Percentiles rank a stretch among this genome's conserved stretches.
Conservation (phyloP, 2,113 vertebrate genomes). For the Boleophthalmus pectinirostris region DNA sequence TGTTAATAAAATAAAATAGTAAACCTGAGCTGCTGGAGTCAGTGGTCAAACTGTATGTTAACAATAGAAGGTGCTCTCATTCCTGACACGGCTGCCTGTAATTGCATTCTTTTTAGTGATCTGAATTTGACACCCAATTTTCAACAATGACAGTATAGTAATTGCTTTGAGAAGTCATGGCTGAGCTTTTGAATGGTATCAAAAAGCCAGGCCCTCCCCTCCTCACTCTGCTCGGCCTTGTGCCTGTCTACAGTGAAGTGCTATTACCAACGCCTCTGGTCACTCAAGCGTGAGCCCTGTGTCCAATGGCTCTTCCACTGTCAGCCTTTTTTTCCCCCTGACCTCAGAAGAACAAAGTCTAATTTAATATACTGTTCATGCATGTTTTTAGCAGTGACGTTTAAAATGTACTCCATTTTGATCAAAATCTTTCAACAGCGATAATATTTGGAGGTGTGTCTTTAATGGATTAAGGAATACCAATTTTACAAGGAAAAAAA, state of each 20-base stretch:
- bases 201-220: conserved; percentile 49
- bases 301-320: conserved; percentile 54
- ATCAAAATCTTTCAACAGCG: too few species aligned
- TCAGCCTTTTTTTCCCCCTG: conserved; percentile 47
- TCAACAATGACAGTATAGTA: conserved; percentile 69
- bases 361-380: neutral
- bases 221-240: conserved; percentile 46
- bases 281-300: conserved; percentile 60
- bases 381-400: too few species aligned
- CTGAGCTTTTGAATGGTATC: conserved; percentile 64
- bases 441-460: too few species aligned
- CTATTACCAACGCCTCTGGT: conserved; percentile 52
- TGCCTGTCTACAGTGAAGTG: conserved; percentile 57
- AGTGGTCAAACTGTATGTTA: conserved; percentile 51
- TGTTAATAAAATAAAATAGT: too few species aligned
- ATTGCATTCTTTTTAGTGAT: conserved; percentile 70
- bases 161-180: conserved; percentile 71
- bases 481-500: too few species aligned
- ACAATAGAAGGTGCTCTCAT: conserved; percentile 63
- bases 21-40: conserved; percentile 17
- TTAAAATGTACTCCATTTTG: too few species aligned
- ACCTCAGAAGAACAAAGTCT: conserved; percentile 27
- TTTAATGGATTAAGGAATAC: too few species aligned
- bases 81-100: conserved; percentile 63
- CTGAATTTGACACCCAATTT: conserved; percentile 71